Percentiles rank a stretch among this genome's conserved stretches.
These are phyloP conservation scores for Sander lucioperca DNA, from an alignment of 2,113 vertebrate genomes.

Conservation along the genomic window DNA sequence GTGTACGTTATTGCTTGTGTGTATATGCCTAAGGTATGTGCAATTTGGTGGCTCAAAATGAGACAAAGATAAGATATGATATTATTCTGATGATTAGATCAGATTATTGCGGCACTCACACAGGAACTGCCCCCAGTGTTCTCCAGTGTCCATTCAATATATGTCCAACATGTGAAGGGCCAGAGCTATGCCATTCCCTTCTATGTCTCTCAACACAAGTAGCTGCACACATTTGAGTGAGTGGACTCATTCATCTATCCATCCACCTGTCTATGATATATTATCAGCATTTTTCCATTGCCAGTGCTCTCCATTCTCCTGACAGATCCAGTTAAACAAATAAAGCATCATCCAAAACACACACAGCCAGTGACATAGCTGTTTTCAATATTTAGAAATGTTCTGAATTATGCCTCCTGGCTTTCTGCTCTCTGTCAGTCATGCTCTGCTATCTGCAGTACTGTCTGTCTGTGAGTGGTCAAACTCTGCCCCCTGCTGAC, in stretches of 20 bases:
- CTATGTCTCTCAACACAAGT: background rate
- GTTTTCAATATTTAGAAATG: background rate
- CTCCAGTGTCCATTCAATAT: background rate
- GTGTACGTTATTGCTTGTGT: conserved; percentile 6
- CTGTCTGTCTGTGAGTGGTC: background rate
- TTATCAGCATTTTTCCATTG: background rate
- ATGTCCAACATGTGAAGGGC: background rate
- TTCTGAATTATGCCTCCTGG: background rate
- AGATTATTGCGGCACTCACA: conserved; percentile 18
- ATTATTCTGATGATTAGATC: conserved; percentile 37
- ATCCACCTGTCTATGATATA: background rate
- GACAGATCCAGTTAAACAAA: background rate
- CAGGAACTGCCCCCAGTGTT: background rate
- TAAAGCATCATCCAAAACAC: conserved; percentile 9
- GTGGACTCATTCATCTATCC: conserved; percentile 30
- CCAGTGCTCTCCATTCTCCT: background rate
- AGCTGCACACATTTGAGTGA: conserved; percentile 25
- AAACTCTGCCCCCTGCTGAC: conserved; percentile 64
- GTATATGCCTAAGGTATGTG: background rate
- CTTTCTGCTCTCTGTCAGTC: background rate
- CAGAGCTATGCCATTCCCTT: background rate
- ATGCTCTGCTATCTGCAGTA: background rate
- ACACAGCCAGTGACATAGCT: background rate
- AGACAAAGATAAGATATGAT: background rate
- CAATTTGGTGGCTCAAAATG: background rate